These are phyloP conservation scores for Cybosia mesomella DNA, from an alignment of 2,888 invertebrate species.

Conservation along the genomic window DNA sequence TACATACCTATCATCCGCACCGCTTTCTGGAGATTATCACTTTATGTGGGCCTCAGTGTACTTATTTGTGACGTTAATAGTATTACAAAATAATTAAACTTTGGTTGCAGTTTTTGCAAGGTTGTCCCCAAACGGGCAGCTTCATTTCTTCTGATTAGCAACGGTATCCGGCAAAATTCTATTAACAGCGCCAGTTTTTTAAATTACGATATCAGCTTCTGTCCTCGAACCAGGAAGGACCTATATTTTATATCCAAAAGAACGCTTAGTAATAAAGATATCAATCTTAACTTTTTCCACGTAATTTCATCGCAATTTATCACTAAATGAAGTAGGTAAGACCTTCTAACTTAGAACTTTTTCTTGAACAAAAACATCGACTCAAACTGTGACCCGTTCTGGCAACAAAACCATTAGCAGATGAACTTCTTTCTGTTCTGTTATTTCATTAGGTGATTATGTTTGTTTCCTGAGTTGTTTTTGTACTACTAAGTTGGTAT, in stretches of 20 bases:
- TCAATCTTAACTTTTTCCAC: neutral
- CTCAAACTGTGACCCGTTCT: neutral
- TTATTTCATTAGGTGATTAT: neutral
- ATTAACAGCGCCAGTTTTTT: neutral
- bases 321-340: neutral
- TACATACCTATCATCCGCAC: too few species aligned
- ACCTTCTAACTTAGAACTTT: neutral
- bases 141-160: too few species aligned
- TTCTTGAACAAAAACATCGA: neutral
- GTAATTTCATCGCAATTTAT: slow-evolving; percentile 3
- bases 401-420: slow-evolving; percentile 14
- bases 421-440: neutral
- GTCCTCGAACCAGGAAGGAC: neutral
- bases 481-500: neutral
- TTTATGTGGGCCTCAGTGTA: too few species aligned
- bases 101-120: too few species aligned
- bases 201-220: neutral
- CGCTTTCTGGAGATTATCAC: too few species aligned
- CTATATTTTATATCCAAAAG: neutral
- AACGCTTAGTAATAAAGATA: neutral
- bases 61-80: too few species aligned
- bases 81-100: too few species aligned
- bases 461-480: slow-evolving; percentile 1
- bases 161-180: neutral
- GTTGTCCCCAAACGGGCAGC: too few species aligned